Evolutionary conservation across 2,797 vertebrate species (phyloP), one percentile per base, ranked within the genome.

Genomic region (Myotis myotis): DNA sequence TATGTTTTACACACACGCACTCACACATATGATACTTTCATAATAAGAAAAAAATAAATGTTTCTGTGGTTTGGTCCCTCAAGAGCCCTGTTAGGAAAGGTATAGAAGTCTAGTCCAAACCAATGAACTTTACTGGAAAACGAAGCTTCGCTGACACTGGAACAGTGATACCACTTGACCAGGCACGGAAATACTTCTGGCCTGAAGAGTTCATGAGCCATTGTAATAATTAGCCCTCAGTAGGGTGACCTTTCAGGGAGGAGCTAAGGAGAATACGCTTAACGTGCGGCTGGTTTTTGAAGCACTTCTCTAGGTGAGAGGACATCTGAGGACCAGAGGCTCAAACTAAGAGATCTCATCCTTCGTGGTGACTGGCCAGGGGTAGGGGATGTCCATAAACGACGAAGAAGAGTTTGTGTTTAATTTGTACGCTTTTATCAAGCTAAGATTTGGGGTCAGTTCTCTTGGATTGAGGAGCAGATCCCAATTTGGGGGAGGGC

Each of bases 111-210:
- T 55, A 6, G 16, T 93, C 49, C 81, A 95, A 90, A 92, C 49
- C 86, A 44, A 66, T 53, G 23, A 60, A 76, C 60, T 96, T 91
- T 49, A 41, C 28, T 74, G 22, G 83, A 79, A 97, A 96, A 88
- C 30, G 66, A 82, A 86, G 8, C 44, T 38, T 28, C 38, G 23
- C 64, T 79, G 33, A 79, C 76, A 38, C 5, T 84, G 76, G 36
- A 72, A 82, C 13, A 30, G 19, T 13, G 76, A 95, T 68, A 74
- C 28, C 25, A 23, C 36, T 17, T 87, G 53, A 20, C 28, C 44
- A 28, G 0, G 1, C 28, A 2, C 17, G 30, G 64, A 83, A 71
- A 71, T 62, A 74, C 28, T 44, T 64, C 44, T 70, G 83, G n/a
- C 38, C 49, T 85, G 89, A 55, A 55, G 20, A 44, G 47, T 87